Percentiles rank a stretch among this genome's conserved stretches.
phyloP scores from a whole-genome alignment of 2,113 vertebrate species.

The Mesitornis unicolor region DNA sequence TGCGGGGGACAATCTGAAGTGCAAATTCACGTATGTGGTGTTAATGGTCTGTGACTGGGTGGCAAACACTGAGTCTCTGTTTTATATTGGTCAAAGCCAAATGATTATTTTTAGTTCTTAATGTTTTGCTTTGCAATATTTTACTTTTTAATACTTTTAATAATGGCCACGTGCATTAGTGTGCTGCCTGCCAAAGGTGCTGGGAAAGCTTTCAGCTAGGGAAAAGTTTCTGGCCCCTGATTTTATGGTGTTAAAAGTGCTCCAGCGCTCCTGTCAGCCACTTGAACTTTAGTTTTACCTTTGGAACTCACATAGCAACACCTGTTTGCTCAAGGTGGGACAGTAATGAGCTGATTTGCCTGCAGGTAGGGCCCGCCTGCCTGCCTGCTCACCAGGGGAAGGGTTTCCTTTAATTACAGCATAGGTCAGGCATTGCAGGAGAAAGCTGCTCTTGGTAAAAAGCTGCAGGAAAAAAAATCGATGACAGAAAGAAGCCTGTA shows the following conservation, averaged over 20 bases:
- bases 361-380: constrained; percentile 48
- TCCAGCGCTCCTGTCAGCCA: background rate
- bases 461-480: background rate
- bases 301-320: constrained; percentile 54
- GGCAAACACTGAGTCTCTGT: background rate
- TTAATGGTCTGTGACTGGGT: background rate
- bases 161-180: background rate
- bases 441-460: background rate
- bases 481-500: background rate
- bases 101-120: background rate
- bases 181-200: background rate
- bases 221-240: background rate
- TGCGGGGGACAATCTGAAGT: background rate
- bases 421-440: background rate
- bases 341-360: constrained; percentile 3
- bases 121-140: background rate
- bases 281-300: constrained; percentile 9
- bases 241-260: background rate
- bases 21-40: background rate
- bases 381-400: background rate
- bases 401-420: background rate
- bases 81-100: background rate
- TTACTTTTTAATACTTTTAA: background rate
- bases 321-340: constrained; percentile 74
- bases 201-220: constrained; percentile 20